A percentile compares a stretch with the other conserved stretches of the same genome.
Conservation (phyloP, 2,888 invertebrate species). For the Orthosia incerta region DNA sequence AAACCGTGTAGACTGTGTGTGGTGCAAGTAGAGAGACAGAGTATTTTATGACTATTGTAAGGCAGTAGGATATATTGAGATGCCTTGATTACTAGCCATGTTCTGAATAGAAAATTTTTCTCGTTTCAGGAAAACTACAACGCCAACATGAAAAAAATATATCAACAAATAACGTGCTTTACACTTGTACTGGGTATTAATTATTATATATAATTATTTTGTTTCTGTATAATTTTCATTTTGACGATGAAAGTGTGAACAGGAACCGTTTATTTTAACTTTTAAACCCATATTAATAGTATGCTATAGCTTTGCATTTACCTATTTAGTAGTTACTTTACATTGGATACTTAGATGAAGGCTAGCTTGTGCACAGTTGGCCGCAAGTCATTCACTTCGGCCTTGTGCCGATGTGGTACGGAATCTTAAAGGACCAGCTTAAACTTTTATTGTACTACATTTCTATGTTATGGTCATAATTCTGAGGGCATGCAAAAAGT, state of each 20-base stretch:
- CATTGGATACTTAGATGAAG: too few species aligned
- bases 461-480: not conserved
- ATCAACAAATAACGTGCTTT: not conserved
- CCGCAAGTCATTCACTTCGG: too few species aligned
- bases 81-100: not conserved
- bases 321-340: not conserved
- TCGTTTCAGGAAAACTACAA: not conserved
- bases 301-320: not conserved
- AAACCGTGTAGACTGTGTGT: slow-evolving; percentile 57
- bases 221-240: not conserved
- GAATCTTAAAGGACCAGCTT: too few species aligned
- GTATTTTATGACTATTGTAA: not conserved
- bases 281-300: not conserved
- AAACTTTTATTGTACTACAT: not conserved
- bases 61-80: too few species aligned
- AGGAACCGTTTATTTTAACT: not conserved
- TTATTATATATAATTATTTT: too few species aligned
- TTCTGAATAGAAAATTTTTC: too few species aligned
- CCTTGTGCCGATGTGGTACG: too few species aligned
- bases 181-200: too few species aligned
- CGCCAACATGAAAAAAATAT: too few species aligned
- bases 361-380: too few species aligned
- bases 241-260: not conserved
- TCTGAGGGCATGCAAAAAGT: not conserved
- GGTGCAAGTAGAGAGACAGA: slow-evolving; percentile 34